A percentile compares a stretch with the other conserved stretches of the same genome.
Conservation (phyloP, 2,888 invertebrate species). For the Agrochola lychnidis region DNA sequence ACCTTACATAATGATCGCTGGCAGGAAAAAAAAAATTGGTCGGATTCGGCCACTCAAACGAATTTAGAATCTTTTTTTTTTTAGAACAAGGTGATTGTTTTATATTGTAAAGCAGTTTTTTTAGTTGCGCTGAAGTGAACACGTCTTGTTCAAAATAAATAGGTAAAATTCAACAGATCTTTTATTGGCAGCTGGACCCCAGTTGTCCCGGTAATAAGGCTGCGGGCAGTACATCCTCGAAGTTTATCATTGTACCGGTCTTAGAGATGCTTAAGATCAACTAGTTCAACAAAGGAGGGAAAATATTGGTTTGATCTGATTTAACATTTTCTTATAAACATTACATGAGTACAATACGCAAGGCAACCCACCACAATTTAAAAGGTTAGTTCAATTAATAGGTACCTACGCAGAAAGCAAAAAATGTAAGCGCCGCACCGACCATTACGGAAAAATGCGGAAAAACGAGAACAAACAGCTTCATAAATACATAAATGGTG, state of each 20-base stretch:
- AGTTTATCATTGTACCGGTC: not conserved
- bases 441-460: slow-evolving; percentile 1
- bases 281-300: not conserved
- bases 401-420: not conserved
- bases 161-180: not conserved
- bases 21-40: too few species aligned
- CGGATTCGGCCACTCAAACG: not conserved
- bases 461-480: slow-evolving; percentile 11
- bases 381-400: not conserved
- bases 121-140: not conserved
- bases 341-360: not conserved
- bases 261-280: not conserved
- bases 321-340: not conserved
- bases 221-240: too few species aligned
- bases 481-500: slow-evolving; percentile 21
- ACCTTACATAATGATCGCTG: not conserved
- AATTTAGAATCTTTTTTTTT: not conserved
- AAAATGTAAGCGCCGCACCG: not conserved
- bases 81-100: not conserved
- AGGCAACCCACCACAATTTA: not conserved
- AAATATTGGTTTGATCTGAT: not conserved
- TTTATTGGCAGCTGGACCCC: not conserved
- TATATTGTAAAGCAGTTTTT: not conserved
- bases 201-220: not conserved
- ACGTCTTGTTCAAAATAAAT: not conserved